Evolutionary conservation across 2,797 vertebrate genomes (phyloP), one percentile per base, ranked within the genome.

Genomic region (Melanotaenia boesemani): DNA sequence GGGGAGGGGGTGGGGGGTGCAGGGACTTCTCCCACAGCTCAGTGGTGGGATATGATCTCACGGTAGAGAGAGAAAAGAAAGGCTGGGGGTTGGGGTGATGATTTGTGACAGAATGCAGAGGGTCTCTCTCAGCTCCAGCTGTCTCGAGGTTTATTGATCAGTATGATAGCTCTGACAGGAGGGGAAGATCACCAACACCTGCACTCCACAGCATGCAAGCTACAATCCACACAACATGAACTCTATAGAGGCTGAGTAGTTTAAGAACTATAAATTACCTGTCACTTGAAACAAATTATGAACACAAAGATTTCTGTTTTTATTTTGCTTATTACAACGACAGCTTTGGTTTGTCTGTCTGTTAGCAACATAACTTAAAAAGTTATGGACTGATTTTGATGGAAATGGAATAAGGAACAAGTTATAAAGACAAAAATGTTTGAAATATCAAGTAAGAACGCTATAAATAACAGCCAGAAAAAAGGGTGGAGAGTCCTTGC

Each of bases 71-170:
- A 63, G 36, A 54, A 59, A 30, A 60, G 59, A 64, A 62, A 70
- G 41, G 70, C 41, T 76, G 79, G 77, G 85, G 80, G 83, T 30
- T 16, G 52, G 83, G 87, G 86, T 66, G 81, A 70, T 69, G 76
- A 70, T 86, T 68, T 90, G 87, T 91, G 83, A 76, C 86, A 89
- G 86, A 94, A 93, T 93, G 86, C 77, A 86, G 74, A 74, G 86
- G 86, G 85, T 85, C 32, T 26, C 79, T 71, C 80, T 83, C 79
- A 80, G 80, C 87, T 87, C 84, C 93, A 93, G 91, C 91, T 94
- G 93, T 92, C 80, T 61, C 34, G 70, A 80, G 88, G 78, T 87
- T 91, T 93, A 94, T 94, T 93, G 91, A 94, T 92, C 83, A 70
- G 82, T 75, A 82, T 76, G 72, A 87, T 77, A 66, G 50, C 63